Evolutionary conservation across 1,140 invertebrate species (phyloP).

Genomic region (Brachionus asplanchnoidis): DNA sequence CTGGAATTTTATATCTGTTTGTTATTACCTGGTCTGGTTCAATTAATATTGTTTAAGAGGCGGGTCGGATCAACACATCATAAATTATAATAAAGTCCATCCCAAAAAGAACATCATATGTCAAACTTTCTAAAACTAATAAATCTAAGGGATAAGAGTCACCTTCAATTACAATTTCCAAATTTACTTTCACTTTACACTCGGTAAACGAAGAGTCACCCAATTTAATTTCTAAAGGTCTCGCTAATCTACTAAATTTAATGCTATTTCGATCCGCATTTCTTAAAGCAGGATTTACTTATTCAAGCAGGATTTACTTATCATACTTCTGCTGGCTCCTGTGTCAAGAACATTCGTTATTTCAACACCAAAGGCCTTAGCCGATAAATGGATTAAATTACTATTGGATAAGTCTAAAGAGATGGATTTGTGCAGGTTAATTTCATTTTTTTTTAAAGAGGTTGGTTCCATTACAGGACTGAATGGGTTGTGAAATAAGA

Average conservation of each 20-base stretch:
- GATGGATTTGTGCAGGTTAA: background rate
- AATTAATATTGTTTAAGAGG: background rate
- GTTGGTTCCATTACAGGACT: background rate
- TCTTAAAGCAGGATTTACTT: background rate
- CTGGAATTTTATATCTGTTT: background rate
- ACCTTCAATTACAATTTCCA: background rate
- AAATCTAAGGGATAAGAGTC: background rate
- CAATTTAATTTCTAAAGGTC: background rate
- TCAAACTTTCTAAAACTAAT: background rate
- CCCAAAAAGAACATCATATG: slow-evolving; percentile 4
- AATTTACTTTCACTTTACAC: background rate
- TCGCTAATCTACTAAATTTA: background rate
- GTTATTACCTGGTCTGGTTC: background rate
- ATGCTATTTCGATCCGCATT: background rate
- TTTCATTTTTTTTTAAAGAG: background rate
- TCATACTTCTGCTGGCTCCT: slow-evolving; percentile 20
- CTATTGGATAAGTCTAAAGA: background rate
- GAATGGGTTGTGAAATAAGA: background rate
- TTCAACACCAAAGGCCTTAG: background rate
- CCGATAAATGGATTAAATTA: background rate
- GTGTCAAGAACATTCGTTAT: background rate
- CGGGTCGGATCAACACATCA: background rate
- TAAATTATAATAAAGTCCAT: slow-evolving; percentile 3
- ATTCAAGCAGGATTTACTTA: background rate
- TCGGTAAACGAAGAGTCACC: background rate